Conservation (phyloP, 2,797 vertebrate genomes). For the Macrochelys suwanniensis region DNA sequence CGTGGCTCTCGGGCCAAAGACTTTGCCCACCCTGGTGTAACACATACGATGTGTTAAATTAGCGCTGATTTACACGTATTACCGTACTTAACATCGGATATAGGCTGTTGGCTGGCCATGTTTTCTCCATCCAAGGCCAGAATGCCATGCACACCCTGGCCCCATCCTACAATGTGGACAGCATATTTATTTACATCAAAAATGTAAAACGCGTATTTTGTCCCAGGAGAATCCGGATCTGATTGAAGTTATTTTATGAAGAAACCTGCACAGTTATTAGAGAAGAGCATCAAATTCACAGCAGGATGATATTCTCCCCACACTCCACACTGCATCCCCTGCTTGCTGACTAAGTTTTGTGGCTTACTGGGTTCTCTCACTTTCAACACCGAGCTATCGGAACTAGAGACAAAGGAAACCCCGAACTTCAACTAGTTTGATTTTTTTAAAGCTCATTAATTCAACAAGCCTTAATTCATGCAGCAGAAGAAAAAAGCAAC, state of each 20-base stretch:
- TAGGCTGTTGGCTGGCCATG: neutral
- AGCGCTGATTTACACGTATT: neutral
- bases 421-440: constrained; percentile 50
- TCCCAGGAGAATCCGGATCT: neutral
- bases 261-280: neutral
- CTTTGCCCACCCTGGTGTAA: neutral
- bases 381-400: neutral
- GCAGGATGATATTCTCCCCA: neutral
- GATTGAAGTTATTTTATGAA: neutral
- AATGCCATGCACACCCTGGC: neutral
- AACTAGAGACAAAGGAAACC: constrained; percentile 10
- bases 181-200: neutral
- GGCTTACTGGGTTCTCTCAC: constrained; percentile 19
- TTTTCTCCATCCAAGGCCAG: neutral
- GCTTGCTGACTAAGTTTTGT: neutral
- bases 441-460: constrained; percentile 20
- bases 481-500: constrained; percentile 28
- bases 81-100: neutral
- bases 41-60: neutral
- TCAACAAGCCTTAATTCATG: constrained; percentile 64
- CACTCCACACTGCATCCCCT: neutral
- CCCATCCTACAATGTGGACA: neutral
- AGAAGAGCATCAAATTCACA: neutral
- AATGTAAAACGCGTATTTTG: neutral
- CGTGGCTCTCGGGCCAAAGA: no score